Base-by-base conservation (phyloP, 1,140 invertebrate species). In the Temnothorax nylanderi region DNA sequence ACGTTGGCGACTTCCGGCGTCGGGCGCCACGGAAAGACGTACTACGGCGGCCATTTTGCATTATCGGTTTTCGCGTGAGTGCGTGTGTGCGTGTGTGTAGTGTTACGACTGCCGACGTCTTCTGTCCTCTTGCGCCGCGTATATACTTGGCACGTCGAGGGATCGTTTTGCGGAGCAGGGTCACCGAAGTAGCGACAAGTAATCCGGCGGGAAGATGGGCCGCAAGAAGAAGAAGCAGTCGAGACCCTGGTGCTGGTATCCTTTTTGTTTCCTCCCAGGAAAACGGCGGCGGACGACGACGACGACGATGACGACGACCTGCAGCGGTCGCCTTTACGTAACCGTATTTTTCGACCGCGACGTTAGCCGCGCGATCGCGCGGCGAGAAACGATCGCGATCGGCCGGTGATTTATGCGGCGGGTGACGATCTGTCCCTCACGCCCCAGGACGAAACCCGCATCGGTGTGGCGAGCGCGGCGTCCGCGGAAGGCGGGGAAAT, bases 181-280 rank as follows among this genome's bases (percentile, higher is more conserved):
- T 44, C 34, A 32, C 0, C 21, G 47, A 49, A 72, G 87, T 81
- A 81, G 87, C 72, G 60, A 77, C 67, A 60, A 69, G 54, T 47
- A 72, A 82, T 41, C n/a, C 87, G 34, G 47, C 65, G 64, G 16
- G 51, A 95, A 93, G 91, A 99, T 99, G 99, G 99, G 99, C 92
- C 97, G 99, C 85, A 99, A 99, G 95, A 99, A 99, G 98, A 99
- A 99, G 98, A 99, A 99, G 98, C 98, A 98, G 93, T 98, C 98
- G n/a, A 99, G 99, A 96, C 99, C 99, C 75, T 99, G 99, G 99
- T 99, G 99, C 96, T 99, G 99, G 99, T 99, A 99, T 99, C 98
- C 98, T 98, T 98, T 97, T 95, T 77, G 26, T 86, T 81, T 81
- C 47, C 67, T 32, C 65, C 49, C 32, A 32, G 8, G 26, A 47